These are phyloP conservation scores for Pogonocherus hispidulus DNA, from an alignment of 2,888 invertebrate genomes.

Conservation along the genomic window DNA sequence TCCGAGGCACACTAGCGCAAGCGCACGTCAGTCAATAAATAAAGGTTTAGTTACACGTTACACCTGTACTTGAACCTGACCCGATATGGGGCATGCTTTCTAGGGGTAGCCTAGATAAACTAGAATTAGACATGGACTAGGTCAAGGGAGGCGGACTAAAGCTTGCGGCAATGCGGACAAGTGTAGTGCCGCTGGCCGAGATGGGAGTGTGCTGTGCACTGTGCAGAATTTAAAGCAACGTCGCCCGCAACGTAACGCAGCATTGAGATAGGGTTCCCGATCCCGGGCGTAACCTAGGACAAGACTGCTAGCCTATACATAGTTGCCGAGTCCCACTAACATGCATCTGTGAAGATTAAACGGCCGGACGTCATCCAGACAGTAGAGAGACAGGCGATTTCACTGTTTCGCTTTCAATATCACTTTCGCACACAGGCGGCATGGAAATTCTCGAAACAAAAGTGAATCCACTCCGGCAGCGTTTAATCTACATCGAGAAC, in stretches of 20 bases:
- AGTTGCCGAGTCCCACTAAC: conserved; percentile 53
- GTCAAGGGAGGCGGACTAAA: conserved; percentile 50
- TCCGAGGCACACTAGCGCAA: conserved; percentile 48
- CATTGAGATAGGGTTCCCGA: conserved; percentile 54
- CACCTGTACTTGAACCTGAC: conserved; percentile 70
- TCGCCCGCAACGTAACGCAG: conserved; percentile 44
- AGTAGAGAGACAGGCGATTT: conserved; percentile 14
- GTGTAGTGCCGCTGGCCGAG: no score
- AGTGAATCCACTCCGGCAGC: conserved; percentile 55
- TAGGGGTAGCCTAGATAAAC: conserved; percentile 64
- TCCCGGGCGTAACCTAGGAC: conserved; percentile 66
- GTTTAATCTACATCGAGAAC: conserved; percentile 40
- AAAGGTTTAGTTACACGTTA: conserved; percentile 59
- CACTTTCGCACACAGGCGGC: conserved; percentile 52
- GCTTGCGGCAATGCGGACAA: conserved; percentile 16
- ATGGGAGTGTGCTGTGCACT: not conserved
- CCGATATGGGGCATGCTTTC: conserved; percentile 63
- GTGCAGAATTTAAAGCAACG: conserved; percentile 24
- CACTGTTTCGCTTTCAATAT: conserved; percentile 52
- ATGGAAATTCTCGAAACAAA: conserved; percentile 49
- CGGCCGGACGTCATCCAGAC: conserved; percentile 28
- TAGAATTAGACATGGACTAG: conserved; percentile 56
- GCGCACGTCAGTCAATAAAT: conserved; percentile 58
- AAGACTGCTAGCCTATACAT: conserved; percentile 51
- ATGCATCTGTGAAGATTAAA: conserved; percentile 25